These are phyloP conservation scores for Drosophila affinis DNA, from an alignment of 2,888 invertebrate genomes.

Conservation along the genomic window DNA sequence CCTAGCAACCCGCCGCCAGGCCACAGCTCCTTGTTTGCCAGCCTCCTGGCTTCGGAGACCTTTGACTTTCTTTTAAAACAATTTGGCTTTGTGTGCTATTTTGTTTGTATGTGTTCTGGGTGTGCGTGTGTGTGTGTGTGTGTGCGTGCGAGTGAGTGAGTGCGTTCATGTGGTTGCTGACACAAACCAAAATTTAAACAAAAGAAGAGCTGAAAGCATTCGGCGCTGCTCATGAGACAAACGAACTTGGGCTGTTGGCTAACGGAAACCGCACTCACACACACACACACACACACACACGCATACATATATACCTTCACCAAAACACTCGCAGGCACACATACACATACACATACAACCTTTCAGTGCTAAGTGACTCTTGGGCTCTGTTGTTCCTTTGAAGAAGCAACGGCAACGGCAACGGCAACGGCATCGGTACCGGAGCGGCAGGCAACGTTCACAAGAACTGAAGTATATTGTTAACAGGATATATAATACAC, in stretches of 20 bases:
- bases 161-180: constrained; percentile 73
- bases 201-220: constrained; percentile 71
- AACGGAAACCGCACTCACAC: constrained; percentile 78
- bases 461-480: constrained; percentile 78
- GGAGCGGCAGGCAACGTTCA: constrained; percentile 43
- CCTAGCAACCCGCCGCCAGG: neutral
- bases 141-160: constrained; percentile 44
- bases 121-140: constrained; percentile 23
- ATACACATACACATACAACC: constrained; percentile 36
- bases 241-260: constrained; percentile 72
- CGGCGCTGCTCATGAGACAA: constrained; percentile 73
- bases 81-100: constrained; percentile 64
- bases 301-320: neutral
- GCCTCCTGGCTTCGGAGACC: constrained; percentile 60
- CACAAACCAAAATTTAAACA: constrained; percentile 80
- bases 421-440: constrained; percentile 18
- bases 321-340: constrained; percentile 12
- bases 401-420: constrained; percentile 45
- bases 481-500: constrained; percentile 81
- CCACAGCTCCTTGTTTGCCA: constrained; percentile 59
- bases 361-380: constrained; percentile 71
- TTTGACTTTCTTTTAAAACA: constrained; percentile 79
- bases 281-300: constrained; percentile 34
- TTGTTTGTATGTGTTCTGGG: constrained; percentile 10
- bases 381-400: constrained; percentile 72